Conservation (phyloP, 2,113 vertebrate genomes). For the Miniopterus natalensis region DNA sequence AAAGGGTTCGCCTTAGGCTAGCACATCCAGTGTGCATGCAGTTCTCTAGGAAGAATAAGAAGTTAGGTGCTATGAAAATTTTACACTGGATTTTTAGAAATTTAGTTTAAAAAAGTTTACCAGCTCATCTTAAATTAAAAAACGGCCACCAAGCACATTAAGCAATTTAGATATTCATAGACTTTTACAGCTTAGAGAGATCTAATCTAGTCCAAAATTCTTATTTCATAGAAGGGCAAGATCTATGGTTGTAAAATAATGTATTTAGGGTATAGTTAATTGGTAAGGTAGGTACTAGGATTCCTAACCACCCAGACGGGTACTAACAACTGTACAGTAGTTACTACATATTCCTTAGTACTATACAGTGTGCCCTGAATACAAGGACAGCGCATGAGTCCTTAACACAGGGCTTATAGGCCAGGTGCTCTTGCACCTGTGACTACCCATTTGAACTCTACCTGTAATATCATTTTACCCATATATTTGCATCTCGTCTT, state of each 20-base stretch:
- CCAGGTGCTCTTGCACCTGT: background rate
- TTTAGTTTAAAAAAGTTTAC: constrained; percentile 52
- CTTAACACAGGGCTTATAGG: background rate
- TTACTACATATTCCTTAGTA: background rate
- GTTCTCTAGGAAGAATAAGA: background rate
- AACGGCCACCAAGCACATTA: constrained; percentile 5
- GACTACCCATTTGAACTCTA: background rate
- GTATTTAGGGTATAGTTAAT: background rate
- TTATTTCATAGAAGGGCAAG: constrained; percentile 28
- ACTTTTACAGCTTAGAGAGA: constrained; percentile 1
- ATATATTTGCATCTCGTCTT: background rate
- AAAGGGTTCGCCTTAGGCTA: background rate
- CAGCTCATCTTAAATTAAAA: constrained; percentile 60
- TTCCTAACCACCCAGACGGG: background rate
- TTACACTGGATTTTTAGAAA: background rate
- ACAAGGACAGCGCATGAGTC: background rate
- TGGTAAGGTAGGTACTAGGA: background rate
- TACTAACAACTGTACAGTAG: background rate
- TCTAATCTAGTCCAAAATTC: constrained; percentile 11
- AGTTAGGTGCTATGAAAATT: background rate
- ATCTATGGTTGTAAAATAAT: background rate
- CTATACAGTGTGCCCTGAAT: background rate
- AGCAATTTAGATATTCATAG: constrained; percentile 13
- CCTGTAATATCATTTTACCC: background rate
- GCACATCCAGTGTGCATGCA: background rate